Base-by-base conservation (phyloP, 2,113 vertebrate genomes). In the Zosterops borbonicus region DNA sequence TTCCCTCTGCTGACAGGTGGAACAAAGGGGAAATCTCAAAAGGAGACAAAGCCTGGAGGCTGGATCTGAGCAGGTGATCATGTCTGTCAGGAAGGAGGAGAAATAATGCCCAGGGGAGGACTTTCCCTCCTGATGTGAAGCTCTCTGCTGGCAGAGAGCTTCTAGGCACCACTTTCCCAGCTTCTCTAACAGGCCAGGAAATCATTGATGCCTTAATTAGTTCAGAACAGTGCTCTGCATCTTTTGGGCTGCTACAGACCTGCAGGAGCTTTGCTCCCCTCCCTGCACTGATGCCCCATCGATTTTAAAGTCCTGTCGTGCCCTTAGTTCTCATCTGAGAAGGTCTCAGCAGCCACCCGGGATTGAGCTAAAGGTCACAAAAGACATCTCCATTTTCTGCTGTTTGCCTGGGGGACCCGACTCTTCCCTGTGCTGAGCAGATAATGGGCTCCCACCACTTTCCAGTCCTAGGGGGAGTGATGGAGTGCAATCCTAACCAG, bases 251-350 rank as follows among this genome's bases (percentile, higher is more conserved):
- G 35, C 16, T 42, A 23, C 29, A 83, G 31, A 52, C 6, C 11
- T 5, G 2, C 7, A 37, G 78, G 33, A 50, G 9, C 7, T 70
- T 73, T 81, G 5, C 52, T 81, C 27, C 11, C 12, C 25, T 93
- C 28, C 67, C 50, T 62, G 1, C 0, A 0, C 53, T 35, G 60
- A 27, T 75, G 71, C 71, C 52, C 35, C 29, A 42, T 3, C 44
- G 47, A 69, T 77, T 92, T 90, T 63, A 24, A 64, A 71, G 87
- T 60, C 52, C n/a, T 44, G 29, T 35, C 11, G 15, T 46, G 39
- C 6, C 1, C 20, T 65, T 21, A 7, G 5, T 23, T 83, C 35
- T 73, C 6, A 2, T 29, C 31, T 22, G 27, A 65, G 59, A 6
- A 18, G 31, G 17, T 14, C 15, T 83, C n/a, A 24, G 41, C 4